Base-by-base conservation (phyloP, 2,113 vertebrate species). In the Cebidichthys violaceus region DNA sequence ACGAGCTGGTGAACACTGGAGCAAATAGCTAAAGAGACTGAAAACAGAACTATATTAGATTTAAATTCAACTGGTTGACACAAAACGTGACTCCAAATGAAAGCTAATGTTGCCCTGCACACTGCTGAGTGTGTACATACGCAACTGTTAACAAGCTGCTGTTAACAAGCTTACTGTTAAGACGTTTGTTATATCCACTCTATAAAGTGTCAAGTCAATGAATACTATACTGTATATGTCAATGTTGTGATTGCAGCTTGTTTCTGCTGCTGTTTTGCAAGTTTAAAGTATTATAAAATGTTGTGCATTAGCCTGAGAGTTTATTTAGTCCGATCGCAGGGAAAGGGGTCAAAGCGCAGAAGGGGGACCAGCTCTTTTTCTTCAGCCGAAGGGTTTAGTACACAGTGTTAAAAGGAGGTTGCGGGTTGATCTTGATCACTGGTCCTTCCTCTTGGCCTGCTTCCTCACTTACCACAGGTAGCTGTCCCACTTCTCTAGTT, bases 401-500 rank as follows among this genome's bases (percentile, higher is more conserved):
- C 59, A 55, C 8, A 0, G 24, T 61, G 55, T 66, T 66, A 65
- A 66, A 54, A 71, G 87, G 85, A 90, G 83, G 69, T 64, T 76
- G 54, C 14, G 6, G 52, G 79, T 52, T 85, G 83, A 88, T 85
- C 91, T 89, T 84, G 71, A 89, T 90, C 71, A 15, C 69, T 47
- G 73, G 57, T 54, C 71, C 87, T 88, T 91, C 92, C 87, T 91
- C 86, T 84, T 87, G 73, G 64, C 88, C 85, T 76, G 82, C 81
- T 92, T 91, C 88, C 89, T 79, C 77, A 85, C 66, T 85, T 83
- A 83, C 75, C 82, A 84, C 61, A 0, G 15, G 39, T 79, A 82
- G 50, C 84, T 84, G 89, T 39, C 86, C 91, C 89, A 93, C 73
- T 93, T 93, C 76, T 81, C 57, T 5, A 77, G 41, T 74, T 82